These are phyloP conservation scores for Nansenia antarctica DNA, from an alignment of 2,113 vertebrate genomes.

Conservation along the genomic window DNA sequence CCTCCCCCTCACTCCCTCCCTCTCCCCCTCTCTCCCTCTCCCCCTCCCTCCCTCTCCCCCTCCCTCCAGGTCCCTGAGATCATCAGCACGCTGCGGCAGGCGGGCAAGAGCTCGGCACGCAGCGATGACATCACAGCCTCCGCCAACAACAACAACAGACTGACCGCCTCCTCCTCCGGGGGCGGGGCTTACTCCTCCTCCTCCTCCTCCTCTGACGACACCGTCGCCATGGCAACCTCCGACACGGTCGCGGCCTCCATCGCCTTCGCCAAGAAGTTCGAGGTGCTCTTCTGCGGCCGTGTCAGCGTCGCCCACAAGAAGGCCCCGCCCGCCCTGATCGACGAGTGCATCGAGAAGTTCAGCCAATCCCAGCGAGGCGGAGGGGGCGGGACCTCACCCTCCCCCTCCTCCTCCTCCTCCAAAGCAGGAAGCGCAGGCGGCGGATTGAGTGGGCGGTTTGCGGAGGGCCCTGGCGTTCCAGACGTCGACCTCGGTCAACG, in stretches of 20 bases:
- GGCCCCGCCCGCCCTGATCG: conserved; percentile 92
- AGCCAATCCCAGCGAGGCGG: conserved; percentile 73
- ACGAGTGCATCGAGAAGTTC: conserved; percentile 97
- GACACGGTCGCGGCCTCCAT: conserved; percentile 73
- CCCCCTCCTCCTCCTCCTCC: conserved; percentile 10
- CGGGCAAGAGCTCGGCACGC: conserved; percentile 88
- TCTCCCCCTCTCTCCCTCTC: neutral
- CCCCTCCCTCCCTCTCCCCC: neutral
- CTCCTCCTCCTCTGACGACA: conserved; percentile 56
- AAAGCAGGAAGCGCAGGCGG: conserved; percentile 27
- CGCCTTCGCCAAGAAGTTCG: conserved; percentile 92
- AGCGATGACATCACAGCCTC: conserved; percentile 76
- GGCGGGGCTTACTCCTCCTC: conserved; percentile 59
- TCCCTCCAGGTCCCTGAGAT: conserved; percentile 89
- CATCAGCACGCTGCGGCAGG: conserved; percentile 93
- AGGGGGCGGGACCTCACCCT: conserved; percentile 30
- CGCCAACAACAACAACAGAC: conserved; percentile 58
- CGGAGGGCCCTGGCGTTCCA: conserved; percentile 71
- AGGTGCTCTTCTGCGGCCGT: conserved; percentile 94
- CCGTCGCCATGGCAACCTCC: conserved; percentile 29
- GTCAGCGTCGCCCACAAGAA: conserved; percentile 93
- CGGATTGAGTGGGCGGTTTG: conserved; percentile 39
- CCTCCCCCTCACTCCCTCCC: too few species aligned
- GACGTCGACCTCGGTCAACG: conserved; percentile 33
- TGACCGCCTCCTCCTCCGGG: conserved; percentile 62